These are phyloP conservation scores for Onthophagus sagittarius DNA, from an alignment of 2,888 invertebrate genomes.

Conservation along the genomic window DNA sequence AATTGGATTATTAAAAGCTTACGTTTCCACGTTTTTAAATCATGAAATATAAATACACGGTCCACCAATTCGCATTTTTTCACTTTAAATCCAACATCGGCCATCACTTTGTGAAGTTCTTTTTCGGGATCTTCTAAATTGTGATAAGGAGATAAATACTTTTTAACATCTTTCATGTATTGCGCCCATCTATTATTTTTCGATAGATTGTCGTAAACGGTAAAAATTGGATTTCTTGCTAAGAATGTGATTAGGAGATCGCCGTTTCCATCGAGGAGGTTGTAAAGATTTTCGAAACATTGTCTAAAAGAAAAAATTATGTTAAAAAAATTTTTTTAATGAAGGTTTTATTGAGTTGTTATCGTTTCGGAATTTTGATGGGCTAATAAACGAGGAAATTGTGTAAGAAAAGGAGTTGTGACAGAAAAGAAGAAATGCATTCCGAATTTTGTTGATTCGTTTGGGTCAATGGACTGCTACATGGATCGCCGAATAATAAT, in stretches of 20 bases:
- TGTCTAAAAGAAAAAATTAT: conserved; percentile 48
- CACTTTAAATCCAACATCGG: conserved; percentile 59
- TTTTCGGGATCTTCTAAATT: conserved; percentile 57
- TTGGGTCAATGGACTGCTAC: neutral
- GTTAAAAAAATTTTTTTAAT: neutral
- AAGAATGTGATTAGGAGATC: conserved; percentile 66
- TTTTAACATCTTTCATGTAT: conserved; percentile 62
- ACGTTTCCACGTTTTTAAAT: conserved; percentile 58
- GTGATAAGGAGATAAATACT: conserved; percentile 67
- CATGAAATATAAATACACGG: conserved; percentile 57
- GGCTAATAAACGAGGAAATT: neutral
- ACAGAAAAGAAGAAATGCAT: neutral
- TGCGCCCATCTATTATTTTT: conserved; percentile 54
- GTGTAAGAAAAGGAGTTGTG: too few relatives aligned
- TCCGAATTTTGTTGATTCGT: neutral
- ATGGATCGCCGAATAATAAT: neutral
- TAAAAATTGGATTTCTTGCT: conserved; percentile 65
- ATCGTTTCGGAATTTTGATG: neutral
- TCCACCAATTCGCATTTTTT: conserved; percentile 57
- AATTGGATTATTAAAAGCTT: conserved; percentile 36
- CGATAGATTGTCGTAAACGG: conserved; percentile 63
- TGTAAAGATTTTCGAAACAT: conserved; percentile 62
- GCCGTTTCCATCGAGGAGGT: conserved; percentile 64
- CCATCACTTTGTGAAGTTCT: conserved; percentile 54
- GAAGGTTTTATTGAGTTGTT: neutral